phyloP scores from a whole-genome alignment of 2,888 invertebrate species.

The Eupithecia pulchellata region DNA sequence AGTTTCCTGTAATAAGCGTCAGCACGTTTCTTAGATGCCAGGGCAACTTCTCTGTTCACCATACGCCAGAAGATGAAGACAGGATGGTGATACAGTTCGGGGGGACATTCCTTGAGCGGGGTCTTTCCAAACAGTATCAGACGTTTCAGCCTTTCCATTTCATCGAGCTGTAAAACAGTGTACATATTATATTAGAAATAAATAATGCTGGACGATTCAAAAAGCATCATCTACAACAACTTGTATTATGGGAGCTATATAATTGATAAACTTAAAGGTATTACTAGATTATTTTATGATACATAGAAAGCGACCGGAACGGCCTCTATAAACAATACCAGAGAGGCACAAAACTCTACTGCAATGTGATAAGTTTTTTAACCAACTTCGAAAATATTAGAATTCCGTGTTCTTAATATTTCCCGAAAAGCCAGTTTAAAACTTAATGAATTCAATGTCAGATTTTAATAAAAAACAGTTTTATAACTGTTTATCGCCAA shows the following conservation, averaged over 20 bases:
- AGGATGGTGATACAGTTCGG: constrained; percentile 88
- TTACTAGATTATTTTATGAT: too few relatives aligned
- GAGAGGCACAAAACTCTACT: neutral
- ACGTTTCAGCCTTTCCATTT: constrained; percentile 88
- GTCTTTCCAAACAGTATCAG: constrained; percentile 88
- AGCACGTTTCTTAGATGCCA: constrained; percentile 77
- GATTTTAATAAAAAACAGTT: too few relatives aligned
- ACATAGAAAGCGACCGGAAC: too few relatives aligned
- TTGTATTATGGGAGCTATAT: too few relatives aligned
- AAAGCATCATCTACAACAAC: too few relatives aligned
- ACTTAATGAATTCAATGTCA: too few relatives aligned
- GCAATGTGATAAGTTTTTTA: neutral
- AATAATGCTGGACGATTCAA: too few relatives aligned
- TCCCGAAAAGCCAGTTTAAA: too few relatives aligned
- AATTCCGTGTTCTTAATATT: too few relatives aligned
- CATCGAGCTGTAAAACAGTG: constrained; percentile 79
- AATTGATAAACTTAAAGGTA: too few relatives aligned
- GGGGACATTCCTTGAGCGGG: constrained; percentile 87
- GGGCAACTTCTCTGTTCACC: constrained; percentile 81
- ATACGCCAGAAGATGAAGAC: constrained; percentile 88
- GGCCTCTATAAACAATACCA: neutral
- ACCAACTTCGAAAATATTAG: neutral
- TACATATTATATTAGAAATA: constrained; percentile 10
- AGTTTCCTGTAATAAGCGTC: constrained; percentile 78
- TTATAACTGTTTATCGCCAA: neutral